These are phyloP conservation scores for Colossoma macropomum DNA, from an alignment of 2,113 vertebrate genomes.

Conservation along the genomic window DNA sequence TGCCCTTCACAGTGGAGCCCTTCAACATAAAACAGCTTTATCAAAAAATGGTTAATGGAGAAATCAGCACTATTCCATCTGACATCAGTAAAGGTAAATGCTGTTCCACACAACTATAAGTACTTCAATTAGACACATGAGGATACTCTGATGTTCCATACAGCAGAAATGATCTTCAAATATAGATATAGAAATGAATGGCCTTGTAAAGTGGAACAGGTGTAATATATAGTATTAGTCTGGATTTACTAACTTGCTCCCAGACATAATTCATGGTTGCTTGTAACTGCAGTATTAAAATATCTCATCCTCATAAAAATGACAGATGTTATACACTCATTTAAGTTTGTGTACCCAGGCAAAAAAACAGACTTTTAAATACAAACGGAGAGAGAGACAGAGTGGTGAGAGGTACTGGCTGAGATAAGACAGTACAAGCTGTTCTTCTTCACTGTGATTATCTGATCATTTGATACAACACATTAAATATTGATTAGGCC, in stretches of 20 bases:
- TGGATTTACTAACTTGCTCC: background rate
- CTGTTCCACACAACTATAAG: background rate
- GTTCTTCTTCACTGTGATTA: conserved; percentile 46
- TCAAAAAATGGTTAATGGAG: conserved; percentile 83
- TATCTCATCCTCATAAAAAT: background rate
- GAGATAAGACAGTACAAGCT: conserved; percentile 27
- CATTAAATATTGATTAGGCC: conserved; percentile 50
- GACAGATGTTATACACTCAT: too few species aligned
- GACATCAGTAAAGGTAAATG: conserved; percentile 82
- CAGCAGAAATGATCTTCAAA: background rate
- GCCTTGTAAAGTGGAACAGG: background rate
- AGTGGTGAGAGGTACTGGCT: conserved; percentile 14
- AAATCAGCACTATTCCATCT: conserved; percentile 79
- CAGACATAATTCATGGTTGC: background rate
- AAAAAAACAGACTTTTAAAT: too few species aligned
- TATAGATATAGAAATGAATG: background rate
- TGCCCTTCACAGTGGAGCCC: conserved; percentile 82
- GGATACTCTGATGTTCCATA: background rate
- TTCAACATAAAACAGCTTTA: conserved; percentile 87
- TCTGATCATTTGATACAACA: conserved; percentile 44
- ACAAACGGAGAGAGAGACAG: background rate
- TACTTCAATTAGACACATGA: background rate
- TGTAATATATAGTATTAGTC: background rate
- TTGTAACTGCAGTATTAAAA: background rate
- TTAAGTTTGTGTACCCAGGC: too few species aligned